Percentiles rank a stretch among this genome's conserved stretches.
phyloP scores from a whole-genome alignment of 2,888 invertebrate species.

The Creontiades dilutus region DNA sequence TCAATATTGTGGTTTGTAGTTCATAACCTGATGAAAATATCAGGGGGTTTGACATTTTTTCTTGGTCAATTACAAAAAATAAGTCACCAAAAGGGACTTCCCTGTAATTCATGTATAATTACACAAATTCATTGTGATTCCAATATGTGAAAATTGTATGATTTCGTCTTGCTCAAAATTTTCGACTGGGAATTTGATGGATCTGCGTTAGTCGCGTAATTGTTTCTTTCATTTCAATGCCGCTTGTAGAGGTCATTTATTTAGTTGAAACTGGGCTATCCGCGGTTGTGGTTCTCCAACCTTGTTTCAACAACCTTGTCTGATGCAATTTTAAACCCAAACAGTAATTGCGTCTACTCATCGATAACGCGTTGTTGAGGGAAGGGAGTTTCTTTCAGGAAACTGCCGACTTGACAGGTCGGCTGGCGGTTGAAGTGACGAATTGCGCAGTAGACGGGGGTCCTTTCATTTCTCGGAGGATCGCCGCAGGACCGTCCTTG shows the following conservation, averaged over 20 bases:
- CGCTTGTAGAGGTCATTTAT: background rate
- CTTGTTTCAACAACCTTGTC: background rate
- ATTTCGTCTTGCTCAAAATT: too few relatives aligned
- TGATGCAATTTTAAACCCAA: slow-evolving; percentile 10
- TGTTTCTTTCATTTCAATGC: background rate
- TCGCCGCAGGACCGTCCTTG: slow-evolving; percentile 20
- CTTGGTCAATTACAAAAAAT: too few relatives aligned
- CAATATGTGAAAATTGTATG: too few relatives aligned
- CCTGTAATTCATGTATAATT: too few relatives aligned
- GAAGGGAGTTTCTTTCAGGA: slow-evolving; percentile 24
- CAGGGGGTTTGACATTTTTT: too few relatives aligned
- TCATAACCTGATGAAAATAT: too few relatives aligned
- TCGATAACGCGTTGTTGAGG: background rate
- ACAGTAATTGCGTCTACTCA: slow-evolving; percentile 13
- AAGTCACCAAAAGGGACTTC: too few relatives aligned
- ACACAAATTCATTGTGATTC: too few relatives aligned
- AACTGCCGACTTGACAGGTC: slow-evolving; percentile 2
- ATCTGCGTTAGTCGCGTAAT: background rate
- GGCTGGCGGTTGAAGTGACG: background rate
- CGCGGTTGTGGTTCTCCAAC: background rate
- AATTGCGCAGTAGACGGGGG: slow-evolving; percentile 51
- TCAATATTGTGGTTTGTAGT: too few relatives aligned
- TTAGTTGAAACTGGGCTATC: background rate
- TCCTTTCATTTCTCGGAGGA: slow-evolving; percentile 18
- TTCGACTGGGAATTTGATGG: too few relatives aligned